Percentiles rank a stretch among this genome's conserved stretches.
Conservation (phyloP, 92 coral and sea anemone species). For the Porites rus region DNA sequence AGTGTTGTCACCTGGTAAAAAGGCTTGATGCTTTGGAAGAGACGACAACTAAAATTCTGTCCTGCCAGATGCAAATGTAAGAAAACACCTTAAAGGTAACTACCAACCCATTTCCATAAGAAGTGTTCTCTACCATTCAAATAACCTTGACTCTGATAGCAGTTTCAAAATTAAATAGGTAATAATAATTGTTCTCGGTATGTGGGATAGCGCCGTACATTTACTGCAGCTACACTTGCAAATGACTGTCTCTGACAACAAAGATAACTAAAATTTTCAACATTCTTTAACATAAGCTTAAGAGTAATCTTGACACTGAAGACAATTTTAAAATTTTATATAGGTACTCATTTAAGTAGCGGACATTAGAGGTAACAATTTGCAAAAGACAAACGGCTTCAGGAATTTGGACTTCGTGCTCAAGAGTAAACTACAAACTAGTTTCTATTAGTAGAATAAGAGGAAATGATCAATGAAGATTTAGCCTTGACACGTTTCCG, state of each 20-base stretch:
- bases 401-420: neutral
- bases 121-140: too few species aligned
- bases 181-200: too few species aligned
- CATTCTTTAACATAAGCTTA: neutral
- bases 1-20: neutral
- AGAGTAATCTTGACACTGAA: neutral
- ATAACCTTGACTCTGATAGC: too few species aligned
- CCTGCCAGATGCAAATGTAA: constrained; percentile 17
- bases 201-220: too few species aligned
- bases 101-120: too few species aligned
- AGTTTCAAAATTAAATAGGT: too few species aligned
- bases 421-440: neutral
- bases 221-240: too few species aligned
- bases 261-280: too few species aligned
- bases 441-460: neutral
- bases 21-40: neutral
- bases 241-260: too few species aligned
- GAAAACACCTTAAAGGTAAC: constrained; percentile 18
- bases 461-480: neutral
- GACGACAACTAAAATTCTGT: neutral
- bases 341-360: neutral
- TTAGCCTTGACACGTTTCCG: neutral
- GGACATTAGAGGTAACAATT: neutral
- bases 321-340: neutral
- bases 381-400: neutral